phyloP scores from a whole-genome alignment of 2,113 vertebrate species.

The Sclerurus mexicanus region DNA sequence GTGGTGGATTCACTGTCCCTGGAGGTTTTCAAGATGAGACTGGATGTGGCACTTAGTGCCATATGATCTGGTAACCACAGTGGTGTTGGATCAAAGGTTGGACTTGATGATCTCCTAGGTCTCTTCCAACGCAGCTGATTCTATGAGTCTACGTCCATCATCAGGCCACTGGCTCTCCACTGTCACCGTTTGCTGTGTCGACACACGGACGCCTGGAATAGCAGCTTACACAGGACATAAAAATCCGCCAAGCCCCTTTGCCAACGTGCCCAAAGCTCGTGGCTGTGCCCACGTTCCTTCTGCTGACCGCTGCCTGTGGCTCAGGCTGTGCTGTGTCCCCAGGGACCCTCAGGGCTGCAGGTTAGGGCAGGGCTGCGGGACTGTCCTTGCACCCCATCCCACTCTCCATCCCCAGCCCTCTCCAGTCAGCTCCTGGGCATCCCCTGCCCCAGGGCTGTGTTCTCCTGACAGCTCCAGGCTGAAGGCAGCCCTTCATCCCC shows the following conservation, averaged over 20 bases:
- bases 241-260: neutral
- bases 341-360: rapidly evolving
- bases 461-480: neutral
- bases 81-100: too few species aligned
- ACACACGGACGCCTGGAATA: neutral
- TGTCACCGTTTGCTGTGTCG: rapidly evolving
- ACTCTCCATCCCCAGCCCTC: rapidly evolving
- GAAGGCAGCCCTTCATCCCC: neutral
- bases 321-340: neutral
- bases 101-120: too few species aligned
- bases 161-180: neutral
- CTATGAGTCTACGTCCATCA: neutral
- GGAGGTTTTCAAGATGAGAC: too few species aligned
- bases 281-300: neutral
- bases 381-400: neutral
- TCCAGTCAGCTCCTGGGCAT: neutral
- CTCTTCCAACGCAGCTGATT: too few species aligned
- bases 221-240: neutral
- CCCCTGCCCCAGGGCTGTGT: neutral
- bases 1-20: too few species aligned
- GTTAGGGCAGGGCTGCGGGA: rapidly evolving
- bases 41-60: too few species aligned
- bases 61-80: too few species aligned
- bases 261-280: rapidly evolving
- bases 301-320: neutral